Conservation (phyloP, 2,888 invertebrate species). For the Dorcus parallelipipedus region DNA sequence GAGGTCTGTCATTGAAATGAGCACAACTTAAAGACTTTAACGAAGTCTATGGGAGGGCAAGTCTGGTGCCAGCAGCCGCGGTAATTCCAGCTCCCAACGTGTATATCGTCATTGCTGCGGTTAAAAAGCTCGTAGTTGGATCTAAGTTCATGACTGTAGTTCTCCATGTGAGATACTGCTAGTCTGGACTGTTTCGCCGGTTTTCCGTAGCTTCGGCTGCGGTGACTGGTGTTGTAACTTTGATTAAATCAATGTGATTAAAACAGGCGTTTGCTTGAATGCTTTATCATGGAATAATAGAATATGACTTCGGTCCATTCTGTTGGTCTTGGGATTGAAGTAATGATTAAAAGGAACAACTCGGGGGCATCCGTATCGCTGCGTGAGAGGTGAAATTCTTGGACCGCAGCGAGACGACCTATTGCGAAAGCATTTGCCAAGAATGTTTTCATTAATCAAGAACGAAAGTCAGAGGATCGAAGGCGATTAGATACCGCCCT, state of each 20-base stretch:
- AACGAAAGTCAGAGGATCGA: slow-evolving; percentile 59
- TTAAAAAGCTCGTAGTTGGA: slow-evolving; percentile 49
- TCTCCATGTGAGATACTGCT: slow-evolving; percentile 23
- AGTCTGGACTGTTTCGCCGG: slow-evolving; percentile 14
- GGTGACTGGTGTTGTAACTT: slow-evolving; percentile 54
- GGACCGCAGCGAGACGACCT: too few species aligned
- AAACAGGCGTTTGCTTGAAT: slow-evolving; percentile 55
- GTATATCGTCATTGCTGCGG: slow-evolving; percentile 70
- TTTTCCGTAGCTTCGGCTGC: slow-evolving; percentile 6
- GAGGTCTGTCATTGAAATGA: slow-evolving; percentile 57
- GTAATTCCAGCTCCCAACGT: slow-evolving; percentile 69
- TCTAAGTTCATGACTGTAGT: slow-evolving; percentile 21
- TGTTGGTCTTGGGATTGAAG: slow-evolving; percentile 57
- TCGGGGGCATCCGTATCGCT: slow-evolving; percentile 58
- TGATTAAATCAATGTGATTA: slow-evolving; percentile 67
- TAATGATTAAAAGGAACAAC: slow-evolving; percentile 56
- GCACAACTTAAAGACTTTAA: slow-evolving; percentile 45
- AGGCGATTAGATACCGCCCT: slow-evolving; percentile 55
- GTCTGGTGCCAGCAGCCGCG: slow-evolving; percentile 70
- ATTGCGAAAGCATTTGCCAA: too few species aligned
- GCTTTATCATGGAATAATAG: slow-evolving; percentile 62
- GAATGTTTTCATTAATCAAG: too few species aligned
- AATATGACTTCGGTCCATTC: slow-evolving; percentile 61
- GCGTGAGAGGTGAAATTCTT: slow-evolving; percentile 50
- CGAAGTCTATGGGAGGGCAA: slow-evolving; percentile 58